Evolutionary conservation across 2,888 invertebrate species (phyloP), one percentile per base, ranked within the genome.

Genomic region (Nebria brevicollis): DNA sequence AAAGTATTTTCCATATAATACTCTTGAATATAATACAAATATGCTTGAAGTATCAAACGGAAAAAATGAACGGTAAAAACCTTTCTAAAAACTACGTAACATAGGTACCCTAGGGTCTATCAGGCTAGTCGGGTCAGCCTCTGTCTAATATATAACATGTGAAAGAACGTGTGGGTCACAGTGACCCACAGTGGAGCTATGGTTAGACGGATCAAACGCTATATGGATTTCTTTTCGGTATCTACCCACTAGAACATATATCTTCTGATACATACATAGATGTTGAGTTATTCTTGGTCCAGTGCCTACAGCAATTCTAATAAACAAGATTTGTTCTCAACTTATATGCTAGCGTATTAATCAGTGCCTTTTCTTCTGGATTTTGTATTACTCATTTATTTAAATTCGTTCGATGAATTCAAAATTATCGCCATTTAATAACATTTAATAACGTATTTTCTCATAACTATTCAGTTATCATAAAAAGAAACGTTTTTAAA

Each of bases 271-370:
- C 20, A 20, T 20, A 20, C 20, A 20, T 76, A 66, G 77, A 77
- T 77, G 70, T 13, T 25, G 70, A 77, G 68, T 70, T 77, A 77
- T 70, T 13, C n/a, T n/a, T 6, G 43, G 15, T 54, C 70, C 77
- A 43, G 15, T 15, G 75, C 75, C 75, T 11, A 13, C 43, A 66
- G 77, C 70, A 66, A 77, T 64, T 77, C 70, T 42, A 20, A 77
- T 77, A 77, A 68, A 54, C 13, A 54, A 54, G 54, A 54, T 54
- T 54, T 13, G 54, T 54, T 54, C 54, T 54, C 11, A 54, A 54
- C 54, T 54, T 11, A 54, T 54, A 7, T 13, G 43, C 43, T 10
- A 0, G 43, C 7, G 7, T 43, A 43, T 6, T 6, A 10, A 43
- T 10, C 43, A 43, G 43, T 43, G 43, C 0, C 43, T 0, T 8